Evolutionary conservation across 2,797 vertebrate species (phyloP), one percentile per base, ranked within the genome.

Genomic region (Bucorvus abyssinicus): DNA sequence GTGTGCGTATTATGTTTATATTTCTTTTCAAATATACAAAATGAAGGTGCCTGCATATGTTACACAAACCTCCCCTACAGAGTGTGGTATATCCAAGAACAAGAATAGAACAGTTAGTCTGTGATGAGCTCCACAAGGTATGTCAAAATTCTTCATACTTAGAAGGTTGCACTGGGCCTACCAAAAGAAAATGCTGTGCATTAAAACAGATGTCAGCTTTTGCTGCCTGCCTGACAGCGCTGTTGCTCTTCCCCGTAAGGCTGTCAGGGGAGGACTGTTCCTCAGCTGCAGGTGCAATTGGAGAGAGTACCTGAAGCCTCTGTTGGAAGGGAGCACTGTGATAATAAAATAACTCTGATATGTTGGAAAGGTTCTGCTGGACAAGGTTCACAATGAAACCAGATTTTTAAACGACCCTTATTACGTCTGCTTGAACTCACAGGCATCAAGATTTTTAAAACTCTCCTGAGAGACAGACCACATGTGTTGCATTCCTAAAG

Each of bases 81-180:
- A 50, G 24, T 45, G 26, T 1, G 27, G 45, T 19, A 70, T 44
- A 36, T 9, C 17, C 45, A 40, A 29, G 14, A 59, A 68, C 16
- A 8, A 0, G 5, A 69, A 14, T 5, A 0, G 1, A 34, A 44
- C 12, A n/a, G 22, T 36, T 36, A 30, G 20, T 12, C 24, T 55
- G 44, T 7, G 14, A 32, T 17, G 34, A n/a, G 64, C 22, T 60
- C 42, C 56, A 47, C 56, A 36, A 44, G n/a, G 36, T 17, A 12
- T 0, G 1, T 16, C 20, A 50, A 50, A 81, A 77, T 18, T 44
- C 40, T 74, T 50, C 24, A n/a, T 2, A 2, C 20, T 55, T 6
- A 14, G 10, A 67, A 56, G 26, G 29, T 4, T 68, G 57, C 40
- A 42, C 2, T n/a, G 32, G 29, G 30, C 23, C 76, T 85, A 29